Evolutionary conservation across 1,140 invertebrate genomes (phyloP).

Genomic region (Calephelis nemesis): DNA sequence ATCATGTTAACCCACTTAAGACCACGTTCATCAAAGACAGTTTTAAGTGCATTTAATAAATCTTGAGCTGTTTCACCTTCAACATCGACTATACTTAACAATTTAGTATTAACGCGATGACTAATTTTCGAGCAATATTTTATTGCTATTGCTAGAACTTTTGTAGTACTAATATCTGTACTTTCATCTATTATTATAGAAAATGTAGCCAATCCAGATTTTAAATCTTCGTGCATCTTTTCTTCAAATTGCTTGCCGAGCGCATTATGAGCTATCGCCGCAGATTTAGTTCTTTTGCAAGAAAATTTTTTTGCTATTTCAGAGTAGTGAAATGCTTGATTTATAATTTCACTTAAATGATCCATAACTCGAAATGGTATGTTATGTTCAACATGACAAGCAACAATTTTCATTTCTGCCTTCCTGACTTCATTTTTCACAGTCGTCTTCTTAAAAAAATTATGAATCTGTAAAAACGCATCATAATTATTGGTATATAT

Average conservation of each 20-base stretch:
- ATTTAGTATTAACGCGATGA: too few species aligned
- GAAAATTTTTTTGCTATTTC: neutral
- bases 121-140: conserved; percentile 13
- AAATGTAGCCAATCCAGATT: too few species aligned
- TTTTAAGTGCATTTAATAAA: too few species aligned
- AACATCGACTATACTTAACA: conserved; percentile 26
- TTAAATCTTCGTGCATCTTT: neutral
- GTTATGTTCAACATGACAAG: neutral
- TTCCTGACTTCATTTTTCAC: conserved; percentile 13
- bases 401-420: neutral
- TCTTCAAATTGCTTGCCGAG: neutral
- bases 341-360: too few species aligned
- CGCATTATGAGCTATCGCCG: neutral
- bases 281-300: neutral
- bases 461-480: conserved; percentile 15
- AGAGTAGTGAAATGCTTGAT: neutral
- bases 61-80: too few species aligned
- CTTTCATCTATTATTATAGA: conserved; percentile 2
- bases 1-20: too few species aligned
- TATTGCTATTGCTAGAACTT: neutral
- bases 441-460: conserved; percentile 16
- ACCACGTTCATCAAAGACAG: too few species aligned
- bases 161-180: neutral
- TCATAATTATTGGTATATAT: too few species aligned
- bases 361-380: neutral